These are phyloP conservation scores for Erpobdella octoculata DNA, from an alignment of 2,888 invertebrate species.

Conservation along the genomic window DNA sequence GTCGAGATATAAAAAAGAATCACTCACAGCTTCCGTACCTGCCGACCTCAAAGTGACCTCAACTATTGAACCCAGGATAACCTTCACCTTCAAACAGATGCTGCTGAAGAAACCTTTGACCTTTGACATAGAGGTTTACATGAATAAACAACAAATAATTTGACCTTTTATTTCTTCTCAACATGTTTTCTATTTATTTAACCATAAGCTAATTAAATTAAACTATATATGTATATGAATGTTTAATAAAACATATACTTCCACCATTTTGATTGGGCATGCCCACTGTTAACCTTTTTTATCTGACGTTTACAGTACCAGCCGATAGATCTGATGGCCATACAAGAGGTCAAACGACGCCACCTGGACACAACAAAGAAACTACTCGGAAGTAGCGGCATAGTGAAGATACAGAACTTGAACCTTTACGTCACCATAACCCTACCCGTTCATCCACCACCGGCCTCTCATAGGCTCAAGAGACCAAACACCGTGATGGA, in stretches of 20 bases:
- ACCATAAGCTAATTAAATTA: neutral
- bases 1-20: constrained; percentile 41
- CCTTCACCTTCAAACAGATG: constrained; percentile 38
- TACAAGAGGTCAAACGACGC: constrained; percentile 41
- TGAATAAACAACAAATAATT: neutral
- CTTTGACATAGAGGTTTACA: constrained; percentile 42
- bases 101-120: constrained; percentile 40
- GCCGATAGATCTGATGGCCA: constrained; percentile 41
- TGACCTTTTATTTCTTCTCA: neutral
- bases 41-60: constrained; percentile 42
- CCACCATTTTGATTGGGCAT: neutral
- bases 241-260: too few relatives aligned
- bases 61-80: constrained; percentile 42
- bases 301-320: constrained; percentile 46
- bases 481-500: constrained; percentile 41
- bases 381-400: constrained; percentile 39
- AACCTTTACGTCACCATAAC: constrained; percentile 42
- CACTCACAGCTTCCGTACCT: constrained; percentile 37
- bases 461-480: constrained; percentile 35
- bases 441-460: constrained; percentile 42
- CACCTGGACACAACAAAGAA: constrained; percentile 36
- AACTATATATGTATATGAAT: neutral
- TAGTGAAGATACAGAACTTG: constrained; percentile 31
- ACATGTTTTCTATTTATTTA: neutral
- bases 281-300: neutral